Evolutionary conservation across 2,113 vertebrate genomes (phyloP).

Genomic region (Bubo scandiacus): DNA sequence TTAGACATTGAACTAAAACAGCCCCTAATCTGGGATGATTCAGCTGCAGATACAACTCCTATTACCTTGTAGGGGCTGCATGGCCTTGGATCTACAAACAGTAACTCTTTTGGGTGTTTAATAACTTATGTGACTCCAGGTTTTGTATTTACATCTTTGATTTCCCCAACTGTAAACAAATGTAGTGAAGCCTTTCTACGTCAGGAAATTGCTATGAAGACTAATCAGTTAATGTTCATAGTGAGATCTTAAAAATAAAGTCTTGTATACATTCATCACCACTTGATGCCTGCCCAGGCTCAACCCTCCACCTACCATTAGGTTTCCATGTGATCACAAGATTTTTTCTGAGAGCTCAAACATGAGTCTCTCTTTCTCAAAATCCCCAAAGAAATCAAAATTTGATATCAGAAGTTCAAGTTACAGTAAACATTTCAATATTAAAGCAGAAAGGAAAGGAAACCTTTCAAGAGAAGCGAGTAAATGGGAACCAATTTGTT

Average conservation of each 20-base stretch:
- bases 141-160: not conserved
- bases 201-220: not conserved
- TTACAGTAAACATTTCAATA: not conserved
- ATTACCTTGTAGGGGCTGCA: rapidly evolving
- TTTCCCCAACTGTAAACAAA: not conserved
- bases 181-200: not conserved
- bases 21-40: not conserved
- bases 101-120: not conserved
- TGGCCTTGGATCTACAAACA: not conserved
- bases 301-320: not conserved
- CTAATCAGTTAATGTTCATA: not conserved
- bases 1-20: not conserved
- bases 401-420: not conserved
- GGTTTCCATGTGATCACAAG: not conserved
- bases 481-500: not conserved
- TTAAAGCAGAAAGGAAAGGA: not conserved
- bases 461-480: not conserved
- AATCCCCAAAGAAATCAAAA: not conserved
- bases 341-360: not conserved
- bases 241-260: not conserved
- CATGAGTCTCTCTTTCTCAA: not conserved
- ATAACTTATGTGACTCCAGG: not conserved
- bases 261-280: not conserved
- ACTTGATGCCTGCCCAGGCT: not conserved
- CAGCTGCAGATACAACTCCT: not conserved